A percentile compares a stretch with the other conserved stretches of the same genome.
Evolutionary conservation across 2,113 vertebrate genomes (phyloP).

Genomic region (Hippocampus comes): DNA sequence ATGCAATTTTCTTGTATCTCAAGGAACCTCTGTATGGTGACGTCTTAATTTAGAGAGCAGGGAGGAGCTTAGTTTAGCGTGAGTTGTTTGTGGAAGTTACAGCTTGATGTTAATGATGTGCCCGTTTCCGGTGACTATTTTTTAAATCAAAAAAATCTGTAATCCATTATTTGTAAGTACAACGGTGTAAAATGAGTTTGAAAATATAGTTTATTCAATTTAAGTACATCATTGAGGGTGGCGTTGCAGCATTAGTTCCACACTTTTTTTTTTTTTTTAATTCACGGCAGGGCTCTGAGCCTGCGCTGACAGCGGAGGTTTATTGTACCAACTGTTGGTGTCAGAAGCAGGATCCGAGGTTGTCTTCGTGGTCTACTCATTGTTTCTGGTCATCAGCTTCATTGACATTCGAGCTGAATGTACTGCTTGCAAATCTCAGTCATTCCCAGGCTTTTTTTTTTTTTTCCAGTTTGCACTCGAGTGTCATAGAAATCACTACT

Average conservation of each 20-base stretch:
- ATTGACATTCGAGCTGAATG: background rate
- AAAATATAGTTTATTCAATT: background rate
- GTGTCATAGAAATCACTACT: slow-evolving; percentile 57
- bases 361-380: background rate
- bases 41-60: background rate
- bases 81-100: too few species aligned
- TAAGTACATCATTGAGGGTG: too few species aligned
- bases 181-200: background rate
- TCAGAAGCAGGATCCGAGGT: background rate
- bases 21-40: background rate
- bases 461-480: slow-evolving; percentile 20
- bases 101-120: too few species aligned
- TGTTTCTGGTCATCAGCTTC: background rate
- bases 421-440: background rate
- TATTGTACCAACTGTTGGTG: background rate
- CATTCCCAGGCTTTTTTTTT: slow-evolving; percentile 9
- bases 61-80: background rate
- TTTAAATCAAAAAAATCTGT: too few species aligned
- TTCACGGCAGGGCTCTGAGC: background rate
- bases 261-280: background rate
- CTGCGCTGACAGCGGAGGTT: background rate
- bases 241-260: background rate
- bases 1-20: too few species aligned
- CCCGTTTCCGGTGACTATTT: too few species aligned
- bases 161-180: background rate